Percentiles rank a stretch among this genome's conserved stretches.
Evolutionary conservation across 2,113 vertebrate species (phyloP).

Genomic region (Carassius gibelio): DNA sequence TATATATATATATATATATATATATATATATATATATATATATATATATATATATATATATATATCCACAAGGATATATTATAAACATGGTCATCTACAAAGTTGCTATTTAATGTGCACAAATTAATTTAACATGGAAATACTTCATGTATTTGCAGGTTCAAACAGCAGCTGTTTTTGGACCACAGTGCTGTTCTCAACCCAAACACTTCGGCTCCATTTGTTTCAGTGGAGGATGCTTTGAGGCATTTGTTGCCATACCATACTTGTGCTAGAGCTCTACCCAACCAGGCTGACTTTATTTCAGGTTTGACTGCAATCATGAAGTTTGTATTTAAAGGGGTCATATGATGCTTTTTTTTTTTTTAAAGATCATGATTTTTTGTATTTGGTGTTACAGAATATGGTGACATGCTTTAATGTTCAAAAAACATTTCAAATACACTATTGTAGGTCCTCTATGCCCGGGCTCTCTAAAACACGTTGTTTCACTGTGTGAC

Average conservation of each 20-base stretch:
- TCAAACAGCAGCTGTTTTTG: slow-evolving; percentile 75
- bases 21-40: too few species aligned
- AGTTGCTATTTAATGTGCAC: not conserved
- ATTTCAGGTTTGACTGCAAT: slow-evolving; percentile 63
- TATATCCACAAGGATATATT: too few species aligned
- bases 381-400: too few species aligned
- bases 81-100: not conserved
- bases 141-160: slow-evolving; percentile 59
- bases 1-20: too few species aligned
- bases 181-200: slow-evolving; percentile 73
- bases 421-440: too few species aligned
- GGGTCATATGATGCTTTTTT: too few species aligned
- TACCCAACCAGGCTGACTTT: slow-evolving; percentile 71
- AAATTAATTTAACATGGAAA: not conserved
- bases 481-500: too few species aligned
- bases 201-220: slow-evolving; percentile 66
- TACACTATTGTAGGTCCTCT: too few species aligned
- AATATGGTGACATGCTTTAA: too few species aligned
- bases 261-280: slow-evolving; percentile 73
- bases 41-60: too few species aligned
- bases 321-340: not conserved
- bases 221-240: slow-evolving; percentile 72
- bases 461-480: too few species aligned
- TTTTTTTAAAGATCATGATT: too few species aligned
- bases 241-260: slow-evolving; percentile 75